A percentile compares a stretch with the other conserved stretches of the same genome.
Conservation (phyloP, 2,888 invertebrate species). For the Lypha dubia region DNA sequence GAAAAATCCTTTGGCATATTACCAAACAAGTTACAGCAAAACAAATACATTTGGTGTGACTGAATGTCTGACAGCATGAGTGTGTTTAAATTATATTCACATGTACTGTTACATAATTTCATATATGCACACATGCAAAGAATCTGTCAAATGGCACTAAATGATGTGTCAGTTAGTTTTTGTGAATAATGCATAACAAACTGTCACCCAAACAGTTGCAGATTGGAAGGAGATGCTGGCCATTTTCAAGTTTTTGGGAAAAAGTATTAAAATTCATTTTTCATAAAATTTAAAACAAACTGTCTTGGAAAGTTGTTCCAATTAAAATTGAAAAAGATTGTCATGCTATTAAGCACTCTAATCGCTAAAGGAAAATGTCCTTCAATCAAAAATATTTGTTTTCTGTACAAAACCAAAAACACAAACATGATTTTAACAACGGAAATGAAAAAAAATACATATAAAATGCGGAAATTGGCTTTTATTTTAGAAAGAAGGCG, state of each 20-base stretch:
- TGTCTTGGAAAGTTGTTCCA: too few species aligned
- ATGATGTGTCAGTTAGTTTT: slow-evolving; percentile 54
- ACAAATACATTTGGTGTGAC: background rate
- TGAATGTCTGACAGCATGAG: slow-evolving; percentile 36
- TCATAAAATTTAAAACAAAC: too few species aligned
- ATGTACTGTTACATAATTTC: background rate
- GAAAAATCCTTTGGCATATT: slow-evolving; percentile 66
- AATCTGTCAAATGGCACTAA: slow-evolving; percentile 55
- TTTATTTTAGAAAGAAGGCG: too few species aligned
- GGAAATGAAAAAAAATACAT: too few species aligned
- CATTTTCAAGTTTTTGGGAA: slow-evolving; percentile 6
- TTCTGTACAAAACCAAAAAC: too few species aligned
- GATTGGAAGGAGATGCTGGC: background rate
- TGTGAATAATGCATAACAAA: slow-evolving; percentile 25
- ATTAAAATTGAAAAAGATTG: too few species aligned
- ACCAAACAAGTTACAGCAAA: slow-evolving; percentile 57
- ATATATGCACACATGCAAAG: slow-evolving; percentile 18
- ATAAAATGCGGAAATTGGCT: too few species aligned
- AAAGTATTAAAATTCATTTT: too few species aligned
- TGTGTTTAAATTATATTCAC: slow-evolving; percentile 35
- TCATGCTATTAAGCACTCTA: too few species aligned
- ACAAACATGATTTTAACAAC: too few species aligned
- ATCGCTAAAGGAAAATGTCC: too few species aligned
- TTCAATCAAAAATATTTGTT: too few species aligned
- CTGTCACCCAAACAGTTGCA: slow-evolving; percentile 25